Percentiles rank a stretch among this genome's conserved stretches.
Conservation (phyloP, 2,888 invertebrate species). For the Pammene aurita region DNA sequence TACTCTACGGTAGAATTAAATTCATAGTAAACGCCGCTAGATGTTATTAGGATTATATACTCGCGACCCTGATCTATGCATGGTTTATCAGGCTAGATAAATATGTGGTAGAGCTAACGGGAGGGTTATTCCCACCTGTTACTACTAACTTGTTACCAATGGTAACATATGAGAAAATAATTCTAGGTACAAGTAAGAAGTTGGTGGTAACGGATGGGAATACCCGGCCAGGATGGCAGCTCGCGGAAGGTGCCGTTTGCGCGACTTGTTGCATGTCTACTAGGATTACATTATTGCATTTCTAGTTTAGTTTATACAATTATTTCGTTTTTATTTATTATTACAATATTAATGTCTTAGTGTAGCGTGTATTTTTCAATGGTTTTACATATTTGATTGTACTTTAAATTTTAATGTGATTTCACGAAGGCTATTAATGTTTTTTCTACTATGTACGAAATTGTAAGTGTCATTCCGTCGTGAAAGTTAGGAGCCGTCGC, state of each 20-base stretch:
- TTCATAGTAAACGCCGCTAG: conserved; percentile 72
- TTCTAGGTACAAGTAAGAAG: too few species aligned
- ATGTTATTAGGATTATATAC: conserved; percentile 56
- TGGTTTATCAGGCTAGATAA: conserved; percentile 77
- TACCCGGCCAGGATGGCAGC: conserved; percentile 42
- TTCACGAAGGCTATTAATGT: conserved; percentile 71
- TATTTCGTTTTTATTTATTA: conserved; percentile 78
- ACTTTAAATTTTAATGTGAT: conserved; percentile 80
- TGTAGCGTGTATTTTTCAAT: conserved; percentile 76
- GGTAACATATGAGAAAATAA: too few species aligned
- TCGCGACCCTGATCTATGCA: conserved; percentile 68
- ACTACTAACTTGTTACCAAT: too few species aligned
- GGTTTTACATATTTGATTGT: conserved; percentile 73
- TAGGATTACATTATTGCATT: conserved; percentile 77
- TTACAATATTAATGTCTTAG: conserved; percentile 68
- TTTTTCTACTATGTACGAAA: conserved; percentile 60
- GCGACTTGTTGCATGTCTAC: conserved; percentile 71
- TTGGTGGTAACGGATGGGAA: too few species aligned
- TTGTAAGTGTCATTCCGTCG: conserved; percentile 65
- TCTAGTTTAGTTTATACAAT: conserved; percentile 78
- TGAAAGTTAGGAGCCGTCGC: conserved; percentile 13
- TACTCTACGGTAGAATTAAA: conserved; percentile 60
- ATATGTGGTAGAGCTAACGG: conserved; percentile 63
- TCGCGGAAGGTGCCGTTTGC: conserved; percentile 74
- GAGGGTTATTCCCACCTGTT: too few species aligned